A percentile compares a stretch with the other conserved stretches of the same genome.
Conservation (phyloP, 1,140 invertebrate genomes). For the Temnothorax nylanderi region DNA sequence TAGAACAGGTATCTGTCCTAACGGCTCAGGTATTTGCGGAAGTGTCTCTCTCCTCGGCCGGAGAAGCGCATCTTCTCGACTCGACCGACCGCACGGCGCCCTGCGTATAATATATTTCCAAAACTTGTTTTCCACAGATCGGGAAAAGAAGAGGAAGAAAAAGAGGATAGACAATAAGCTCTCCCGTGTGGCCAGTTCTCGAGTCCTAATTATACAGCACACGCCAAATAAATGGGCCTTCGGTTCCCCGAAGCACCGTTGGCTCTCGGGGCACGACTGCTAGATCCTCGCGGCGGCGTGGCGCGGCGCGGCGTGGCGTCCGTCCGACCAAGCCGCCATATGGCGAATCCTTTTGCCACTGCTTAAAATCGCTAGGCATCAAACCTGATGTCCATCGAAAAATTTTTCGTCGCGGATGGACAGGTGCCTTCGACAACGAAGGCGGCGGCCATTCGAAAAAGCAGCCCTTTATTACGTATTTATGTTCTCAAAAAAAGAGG, state of each 20-base stretch:
- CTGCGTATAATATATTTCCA: conserved; percentile 68
- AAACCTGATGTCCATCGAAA: conserved; percentile 61
- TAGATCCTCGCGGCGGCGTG: conserved; percentile 50
- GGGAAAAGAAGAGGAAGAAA: conserved; percentile 25
- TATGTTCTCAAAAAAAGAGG: not conserved
- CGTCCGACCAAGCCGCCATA: conserved; percentile 75
- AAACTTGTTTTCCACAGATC: conserved; percentile 73
- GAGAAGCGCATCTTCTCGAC: conserved; percentile 21
- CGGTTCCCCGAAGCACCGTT: conserved; percentile 73
- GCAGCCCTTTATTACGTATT: not conserved
- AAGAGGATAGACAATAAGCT: conserved; percentile 65
- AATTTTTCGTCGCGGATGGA: conserved; percentile 40
- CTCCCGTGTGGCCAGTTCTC: conserved; percentile 65
- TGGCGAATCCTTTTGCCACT: conserved; percentile 81
- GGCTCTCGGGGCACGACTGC: conserved; percentile 69
- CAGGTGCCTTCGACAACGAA: conserved; percentile 27
- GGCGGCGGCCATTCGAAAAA: not conserved
- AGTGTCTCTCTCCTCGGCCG: conserved; percentile 6
- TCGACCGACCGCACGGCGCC: conserved; percentile 54
- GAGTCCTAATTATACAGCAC: conserved; percentile 81
- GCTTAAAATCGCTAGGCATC: conserved; percentile 67
- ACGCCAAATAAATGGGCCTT: conserved; percentile 80
- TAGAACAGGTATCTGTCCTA: not conserved
- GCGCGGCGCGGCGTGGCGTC: not conserved
- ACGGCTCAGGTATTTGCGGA: conserved; percentile 61